Evolutionary conservation across 2,113 vertebrate species (phyloP), one percentile per base, ranked within the genome.

Genomic region (Gnathonemus echidnorhynchus): DNA sequence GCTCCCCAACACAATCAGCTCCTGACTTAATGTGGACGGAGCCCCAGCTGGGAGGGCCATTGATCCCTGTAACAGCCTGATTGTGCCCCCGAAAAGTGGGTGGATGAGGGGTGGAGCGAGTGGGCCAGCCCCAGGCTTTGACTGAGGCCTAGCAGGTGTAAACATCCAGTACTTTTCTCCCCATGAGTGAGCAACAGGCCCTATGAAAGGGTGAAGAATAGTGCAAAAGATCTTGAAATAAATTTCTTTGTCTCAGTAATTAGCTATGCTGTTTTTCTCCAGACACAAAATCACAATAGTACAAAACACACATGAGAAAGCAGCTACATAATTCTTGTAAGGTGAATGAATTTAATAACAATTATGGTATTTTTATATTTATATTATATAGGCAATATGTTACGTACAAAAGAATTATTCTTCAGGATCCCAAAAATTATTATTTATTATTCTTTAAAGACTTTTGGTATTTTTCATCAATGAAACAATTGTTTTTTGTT

Each of bases 21-120:
- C 94, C 93, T 42, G 91, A 92, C 92, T 94, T 93, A 93, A 93
- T 93, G 94, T 94, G 92, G 80, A 92, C 92, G 91, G 91, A 94
- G 94, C 95, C 94, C 96, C 95, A 95, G 95, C 95, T 96, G 96
- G 93, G 95, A 93, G 90, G 92, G 93, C 94, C 91, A 95, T 95
- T 95, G 94, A 95, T 93, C 90, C 92, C 90, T 19, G 93, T 92
- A 95, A 94, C 93, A 92, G 93, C 93, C 93, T 74, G 90, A 95
- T 95, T 96, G 95, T 96, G 95, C 94, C 94, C 93, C 93, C 94
- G 93, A 92, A 91, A 91, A 95, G 93, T 94, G 94, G 95, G 95
- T 94, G 93, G 95, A 95, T 91, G 21, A 80, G 27, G 94, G 95
- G 93, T 93, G 94, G 94, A 94, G 93, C 94, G 91, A 95, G 94